Base-by-base conservation (phyloP, 1,140 invertebrate species). In the Caenorhabditis brenneri region DNA sequence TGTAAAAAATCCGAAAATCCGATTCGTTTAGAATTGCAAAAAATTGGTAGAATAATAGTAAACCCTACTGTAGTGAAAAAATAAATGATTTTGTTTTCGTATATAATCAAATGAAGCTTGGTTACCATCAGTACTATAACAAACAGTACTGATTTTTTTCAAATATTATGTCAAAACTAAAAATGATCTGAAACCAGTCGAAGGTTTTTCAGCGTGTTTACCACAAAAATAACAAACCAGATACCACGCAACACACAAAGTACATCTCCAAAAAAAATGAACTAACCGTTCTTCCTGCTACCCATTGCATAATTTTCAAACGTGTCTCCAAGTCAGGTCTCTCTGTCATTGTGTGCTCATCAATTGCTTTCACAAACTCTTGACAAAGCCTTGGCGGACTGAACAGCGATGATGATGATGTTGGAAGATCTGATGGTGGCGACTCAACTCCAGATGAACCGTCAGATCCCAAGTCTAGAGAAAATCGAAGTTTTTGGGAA, bases 231-330 rank as follows among this genome's bases (percentile, higher is more conserved):
- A 27, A 55, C 9, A 27, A 9, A 27, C 53, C 16, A 55, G 27
- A 19, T 22, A 27, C 1, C 22, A 55, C 27, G 53, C 22, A 55
- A 55, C 39, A 42, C 12, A 12, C 39, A 55, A 29, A 29, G 10
- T 27, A 27, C 4, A n/a, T n/a, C n/a, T n/a, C 7, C 0, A 42
- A 29, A 22, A 60, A 79, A 49, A 58, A 53, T 49, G 15, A 48
- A 82, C 81, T 82, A 82, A 79, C 80, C 80, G 48, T 39, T 15
- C 58, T 27, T 36, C 69, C 84, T 24, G 79, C 33, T 29, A 87
- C 46, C 87, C 87, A 87, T 78, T 84, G 49, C 46, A 87, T 48
- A 27, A 87, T 87, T 55, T 87, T 87, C 24, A 88, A 58, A 0
- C 82, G 39, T 12, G 86, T 81, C 36, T 88, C 58, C 15, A 83